Evolutionary conservation across 2,888 invertebrate species (phyloP), one percentile per base, ranked within the genome.

Genomic region (Andrena praecox): DNA sequence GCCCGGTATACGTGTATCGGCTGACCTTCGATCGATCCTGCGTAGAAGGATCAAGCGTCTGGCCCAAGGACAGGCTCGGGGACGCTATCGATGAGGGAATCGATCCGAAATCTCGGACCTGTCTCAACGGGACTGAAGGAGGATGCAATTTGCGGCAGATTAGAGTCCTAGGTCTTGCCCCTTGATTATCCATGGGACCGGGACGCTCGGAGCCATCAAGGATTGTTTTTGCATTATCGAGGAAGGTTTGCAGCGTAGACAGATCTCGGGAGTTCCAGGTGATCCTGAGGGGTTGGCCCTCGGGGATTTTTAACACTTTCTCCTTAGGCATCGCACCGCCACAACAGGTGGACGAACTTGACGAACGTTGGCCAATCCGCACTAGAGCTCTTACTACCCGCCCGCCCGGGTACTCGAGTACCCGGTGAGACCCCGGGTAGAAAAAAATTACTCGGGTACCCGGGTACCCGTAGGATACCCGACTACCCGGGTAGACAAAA

Each of bases 1-100:
- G 87, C 78, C 42, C 42, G 85, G 86, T 87, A 84, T 84, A 24
- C 56, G 88, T 89, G 86, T 91, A 88, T 91, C 88, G 89, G 82
- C 73, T 85, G 90, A 84, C 90, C 87, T 91, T 91, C 89, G 91
- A 92, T 92, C 89, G 88, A 63, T 82, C 82, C 86, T 89, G 85
- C 81, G 79, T 79, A 78, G 86, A 85, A 85, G 86, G 85, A 82
- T 67, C 86, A 62, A 56, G 63, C 72, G 73, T 66, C 69, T 31
- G 24, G 67, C 31, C 56, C 88, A 88, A 87, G 88, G 88, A 64
- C 85, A 59, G 52, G 67, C 69, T 76, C 76, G 82, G 74, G 69
- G 48, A 75, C 42, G 69, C 77, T 81, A 84, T 88, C 87, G 87
- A 88, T 77, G 79, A 74, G 52, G 85, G 85, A 86, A 86, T 88